These are phyloP conservation scores for Drosophila azteca DNA, from an alignment of 1,140 invertebrate genomes.

Conservation along the genomic window DNA sequence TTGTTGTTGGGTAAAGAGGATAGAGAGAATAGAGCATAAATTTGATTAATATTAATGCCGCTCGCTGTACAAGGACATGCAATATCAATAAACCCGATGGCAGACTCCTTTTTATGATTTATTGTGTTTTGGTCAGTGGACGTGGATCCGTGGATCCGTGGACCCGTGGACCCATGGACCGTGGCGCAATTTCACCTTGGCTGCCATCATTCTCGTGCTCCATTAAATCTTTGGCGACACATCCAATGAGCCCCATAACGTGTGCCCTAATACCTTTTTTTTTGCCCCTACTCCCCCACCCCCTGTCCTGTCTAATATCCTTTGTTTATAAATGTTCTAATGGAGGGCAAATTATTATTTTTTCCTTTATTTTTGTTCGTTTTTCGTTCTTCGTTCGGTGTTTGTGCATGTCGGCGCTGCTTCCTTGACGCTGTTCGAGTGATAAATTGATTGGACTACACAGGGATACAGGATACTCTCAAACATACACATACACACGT, in stretches of 20 bases:
- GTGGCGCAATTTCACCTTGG: conserved; percentile 62
- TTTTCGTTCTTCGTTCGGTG: conserved; percentile 5
- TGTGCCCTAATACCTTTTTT: conserved; percentile 69
- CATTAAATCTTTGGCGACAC: conserved; percentile 81
- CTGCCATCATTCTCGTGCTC: conserved; percentile 66
- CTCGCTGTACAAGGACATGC: conserved; percentile 51
- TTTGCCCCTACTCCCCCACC: neutral
- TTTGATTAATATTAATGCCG: conserved; percentile 75
- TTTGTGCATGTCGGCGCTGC: conserved; percentile 53
- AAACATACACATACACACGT: conserved; percentile 13
- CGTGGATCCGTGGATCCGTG: too few species aligned
- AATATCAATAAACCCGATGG: conserved; percentile 76
- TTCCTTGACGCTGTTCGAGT: conserved; percentile 70
- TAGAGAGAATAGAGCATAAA: conserved; percentile 39
- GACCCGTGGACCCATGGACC: conserved; percentile 1
- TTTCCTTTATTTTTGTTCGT: conserved; percentile 27
- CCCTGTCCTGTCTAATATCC: conserved; percentile 62
- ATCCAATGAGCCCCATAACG: conserved; percentile 80
- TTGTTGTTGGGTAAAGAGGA: neutral
- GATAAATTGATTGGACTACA: conserved; percentile 77
- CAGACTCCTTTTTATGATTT: conserved; percentile 66
- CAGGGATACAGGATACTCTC: conserved; percentile 21
- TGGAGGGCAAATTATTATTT: conserved; percentile 74
- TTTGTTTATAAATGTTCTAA: conserved; percentile 83
- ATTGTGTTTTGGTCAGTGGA: conserved; percentile 63